Evolutionary conservation across 2,113 vertebrate genomes (phyloP), one percentile per base, ranked within the genome.

Genomic region (Hylia prasina): DNA sequence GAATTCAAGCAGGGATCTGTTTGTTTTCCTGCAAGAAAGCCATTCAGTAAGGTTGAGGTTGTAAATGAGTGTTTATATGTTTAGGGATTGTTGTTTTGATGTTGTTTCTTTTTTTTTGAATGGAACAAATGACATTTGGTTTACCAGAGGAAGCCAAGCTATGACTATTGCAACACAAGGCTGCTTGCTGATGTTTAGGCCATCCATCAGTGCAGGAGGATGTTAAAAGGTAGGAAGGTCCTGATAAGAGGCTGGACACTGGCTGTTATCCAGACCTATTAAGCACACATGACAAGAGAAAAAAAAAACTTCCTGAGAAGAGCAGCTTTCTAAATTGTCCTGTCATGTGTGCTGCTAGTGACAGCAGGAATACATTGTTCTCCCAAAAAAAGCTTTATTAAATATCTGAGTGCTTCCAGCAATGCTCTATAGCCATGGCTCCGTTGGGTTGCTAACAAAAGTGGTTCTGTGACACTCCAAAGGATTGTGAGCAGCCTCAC

Each of bases 71-170:
- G 86, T 93, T 95, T 93, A 92, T 93, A 81, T 89, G 93, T 96
- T 77, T 48, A 75, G 85, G 64, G 63, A 57, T 75, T 91, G 33
- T 24, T 79, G 11, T 78, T 87, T 47, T 71, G 15, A 15, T n/a
- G 2, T 89, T 86, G 68, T 78, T 90, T 82, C 79, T 37, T 57
- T 69, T 71, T 78, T 61, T 71, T 81, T 90, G 84, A 61, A 82
- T 95, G 96, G 92, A 94, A 95, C 77, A 89, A 84, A 89, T 93
- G 96, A 92, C 88, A 54, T 92, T 94, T 93, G 76, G 82, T 89
- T 95, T 94, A 93, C 72, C 69, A 93, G 65, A 93, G 80, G 80
- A 95, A 94, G 96, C 96, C 93, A 95, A 94, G 83, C 94, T 93
- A 68, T 57, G 69, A 57, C 69, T 93, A 21, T 94, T 97, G 94